A percentile compares a stretch with the other conserved stretches of the same genome.
Conservation (phyloP, 2,888 invertebrate species). For the Endotricha flammealis region DNA sequence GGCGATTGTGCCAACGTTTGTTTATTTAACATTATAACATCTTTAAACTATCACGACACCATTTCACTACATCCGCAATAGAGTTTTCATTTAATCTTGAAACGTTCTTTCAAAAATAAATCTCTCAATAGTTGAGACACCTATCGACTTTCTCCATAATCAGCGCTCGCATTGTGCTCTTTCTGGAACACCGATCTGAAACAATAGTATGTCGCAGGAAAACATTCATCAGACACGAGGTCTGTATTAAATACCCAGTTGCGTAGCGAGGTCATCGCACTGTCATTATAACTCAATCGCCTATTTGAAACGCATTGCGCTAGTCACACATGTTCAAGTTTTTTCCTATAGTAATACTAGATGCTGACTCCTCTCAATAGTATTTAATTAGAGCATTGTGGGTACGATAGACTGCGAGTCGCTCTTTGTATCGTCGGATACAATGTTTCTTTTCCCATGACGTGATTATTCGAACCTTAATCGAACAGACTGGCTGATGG, state of each 20-base stretch:
- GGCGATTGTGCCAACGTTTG: no score
- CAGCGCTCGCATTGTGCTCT: conserved; percentile 37
- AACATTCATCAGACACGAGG: conserved; percentile 31
- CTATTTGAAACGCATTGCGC: conserved; percentile 29
- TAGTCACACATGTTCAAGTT: conserved; percentile 33
- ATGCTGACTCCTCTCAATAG: conserved; percentile 3
- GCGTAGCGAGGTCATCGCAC: conserved; percentile 31
- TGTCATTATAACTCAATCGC: conserved; percentile 35
- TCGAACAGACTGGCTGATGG: no score
- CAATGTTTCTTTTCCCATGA: no score
- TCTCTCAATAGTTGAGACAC: no score
- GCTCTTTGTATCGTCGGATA: neutral
- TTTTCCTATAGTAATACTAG: conserved; percentile 22
- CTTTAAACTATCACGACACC: no score
- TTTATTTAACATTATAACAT: no score
- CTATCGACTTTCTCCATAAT: conserved; percentile 9
- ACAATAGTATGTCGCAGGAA: conserved; percentile 46
- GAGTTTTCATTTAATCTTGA: no score
- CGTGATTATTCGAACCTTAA: no score
- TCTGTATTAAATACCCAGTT: conserved; percentile 26
- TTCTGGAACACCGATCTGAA: conserved; percentile 40
- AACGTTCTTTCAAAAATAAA: no score
- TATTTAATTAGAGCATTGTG: no score
- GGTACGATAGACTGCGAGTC: neutral
- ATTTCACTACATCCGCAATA: no score